Evolutionary conservation across 2,113 vertebrate genomes (phyloP).

Genomic region (Chloebia gouldiae): DNA sequence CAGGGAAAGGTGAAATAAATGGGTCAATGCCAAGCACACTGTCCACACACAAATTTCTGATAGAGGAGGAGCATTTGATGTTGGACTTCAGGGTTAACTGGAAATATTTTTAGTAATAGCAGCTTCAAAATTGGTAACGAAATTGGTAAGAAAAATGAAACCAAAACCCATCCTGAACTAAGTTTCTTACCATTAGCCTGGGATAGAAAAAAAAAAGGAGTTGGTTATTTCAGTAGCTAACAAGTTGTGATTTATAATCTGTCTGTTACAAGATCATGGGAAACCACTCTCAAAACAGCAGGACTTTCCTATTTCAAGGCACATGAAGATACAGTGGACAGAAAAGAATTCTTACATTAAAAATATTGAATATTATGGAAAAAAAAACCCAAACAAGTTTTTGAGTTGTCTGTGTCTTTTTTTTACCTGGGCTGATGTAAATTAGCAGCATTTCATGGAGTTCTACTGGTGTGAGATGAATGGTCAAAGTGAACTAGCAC

Average conservation of each 20-base stretch:
- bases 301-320: not conserved
- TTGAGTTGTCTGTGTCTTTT: not conserved
- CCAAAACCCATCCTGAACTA: not conserved
- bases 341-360: not conserved
- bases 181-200: not conserved
- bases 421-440: not conserved
- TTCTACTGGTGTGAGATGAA: not conserved
- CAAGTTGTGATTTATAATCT: not conserved
- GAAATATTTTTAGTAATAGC: not conserved
- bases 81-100: not conserved
- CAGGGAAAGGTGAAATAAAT: not conserved
- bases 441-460: not conserved
- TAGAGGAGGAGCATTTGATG: not conserved
- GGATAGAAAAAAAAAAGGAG: fast-evolving
- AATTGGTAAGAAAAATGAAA: not conserved
- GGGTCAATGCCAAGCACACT: not conserved
- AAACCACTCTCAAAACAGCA: not conserved
- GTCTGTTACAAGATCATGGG: not conserved
- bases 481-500: not conserved
- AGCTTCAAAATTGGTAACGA: not conserved
- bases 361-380: fast-evolving
- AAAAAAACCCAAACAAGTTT: not conserved
- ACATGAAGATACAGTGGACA: not conserved
- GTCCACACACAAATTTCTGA: not conserved
- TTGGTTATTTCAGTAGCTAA: not conserved